Evolutionary conservation across 2,888 invertebrate genomes (phyloP).

Genomic region (Dendrolimus pini): DNA sequence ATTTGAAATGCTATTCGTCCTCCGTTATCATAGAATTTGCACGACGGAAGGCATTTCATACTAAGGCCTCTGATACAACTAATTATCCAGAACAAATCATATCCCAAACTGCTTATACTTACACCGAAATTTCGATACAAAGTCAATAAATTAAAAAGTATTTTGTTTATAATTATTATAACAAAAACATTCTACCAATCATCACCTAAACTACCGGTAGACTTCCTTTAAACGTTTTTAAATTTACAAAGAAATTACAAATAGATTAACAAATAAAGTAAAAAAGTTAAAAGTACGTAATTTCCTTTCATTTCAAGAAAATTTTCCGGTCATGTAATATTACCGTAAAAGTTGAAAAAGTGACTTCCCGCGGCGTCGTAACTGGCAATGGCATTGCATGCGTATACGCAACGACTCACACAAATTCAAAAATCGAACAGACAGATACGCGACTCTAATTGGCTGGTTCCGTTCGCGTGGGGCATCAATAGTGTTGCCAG

Average conservation of each 20-base stretch:
- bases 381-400: conserved; percentile 74
- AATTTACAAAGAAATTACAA: conserved; percentile 9
- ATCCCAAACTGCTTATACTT: no score
- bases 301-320: conserved; percentile 39
- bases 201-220: no score
- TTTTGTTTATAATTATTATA: no score
- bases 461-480: conserved; percentile 6
- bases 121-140: no score
- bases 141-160: no score
- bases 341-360: conserved; percentile 49
- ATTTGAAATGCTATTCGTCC: no score
- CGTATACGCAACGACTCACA: conserved; percentile 64
- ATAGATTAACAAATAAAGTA: conserved; percentile 9
- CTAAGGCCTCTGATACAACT: no score
- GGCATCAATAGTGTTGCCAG: background rate
- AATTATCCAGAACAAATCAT: no score
- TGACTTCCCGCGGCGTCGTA: conserved; percentile 56
- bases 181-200: no score
- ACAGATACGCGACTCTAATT: conserved; percentile 10
- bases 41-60: no score
- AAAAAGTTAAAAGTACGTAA: conserved; percentile 9
- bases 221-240: no score
- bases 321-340: conserved; percentile 69
- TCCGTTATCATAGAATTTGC: no score
- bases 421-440: conserved; percentile 19